Evolutionary conservation across 2,113 vertebrate genomes (phyloP).

Genomic region (Silurus asotus): DNA sequence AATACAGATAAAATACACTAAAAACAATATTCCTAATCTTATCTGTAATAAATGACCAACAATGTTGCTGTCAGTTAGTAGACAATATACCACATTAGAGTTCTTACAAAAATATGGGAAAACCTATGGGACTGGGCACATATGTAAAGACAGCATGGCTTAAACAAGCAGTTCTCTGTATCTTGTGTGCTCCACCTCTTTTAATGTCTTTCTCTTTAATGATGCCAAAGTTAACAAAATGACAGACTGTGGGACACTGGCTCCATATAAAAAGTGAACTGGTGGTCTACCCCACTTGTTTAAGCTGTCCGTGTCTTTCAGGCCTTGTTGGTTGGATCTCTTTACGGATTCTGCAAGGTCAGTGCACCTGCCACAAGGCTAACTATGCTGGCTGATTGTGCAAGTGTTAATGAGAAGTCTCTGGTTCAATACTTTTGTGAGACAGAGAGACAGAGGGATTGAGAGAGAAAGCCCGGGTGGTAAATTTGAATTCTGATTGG

Average conservation of each 20-base stretch:
- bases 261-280: slow-evolving; percentile 65
- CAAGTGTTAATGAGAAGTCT: slow-evolving; percentile 52
- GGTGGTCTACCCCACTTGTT: slow-evolving; percentile 69
- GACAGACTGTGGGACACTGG: slow-evolving; percentile 63
- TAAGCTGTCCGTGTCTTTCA: slow-evolving; percentile 52
- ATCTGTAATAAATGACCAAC: no score
- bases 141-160: not conserved
- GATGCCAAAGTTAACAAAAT: slow-evolving; percentile 49
- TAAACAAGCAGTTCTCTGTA: not conserved
- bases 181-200: not conserved
- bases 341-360: slow-evolving; percentile 59
- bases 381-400: slow-evolving; percentile 14
- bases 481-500: slow-evolving; percentile 41
- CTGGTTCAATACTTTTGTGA: slow-evolving; percentile 11
- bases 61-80: not conserved
- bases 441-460: slow-evolving; percentile 1
- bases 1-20: no score
- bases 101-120: not conserved
- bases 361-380: slow-evolving; percentile 64
- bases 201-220: slow-evolving; percentile 35
- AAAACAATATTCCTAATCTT: no score
- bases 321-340: slow-evolving; percentile 49
- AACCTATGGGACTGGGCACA: no score
- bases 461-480: slow-evolving; percentile 24
- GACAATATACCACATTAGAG: not conserved